Evolutionary conservation across 1,140 invertebrate species (phyloP).

Genomic region (Heliothis virescens): DNA sequence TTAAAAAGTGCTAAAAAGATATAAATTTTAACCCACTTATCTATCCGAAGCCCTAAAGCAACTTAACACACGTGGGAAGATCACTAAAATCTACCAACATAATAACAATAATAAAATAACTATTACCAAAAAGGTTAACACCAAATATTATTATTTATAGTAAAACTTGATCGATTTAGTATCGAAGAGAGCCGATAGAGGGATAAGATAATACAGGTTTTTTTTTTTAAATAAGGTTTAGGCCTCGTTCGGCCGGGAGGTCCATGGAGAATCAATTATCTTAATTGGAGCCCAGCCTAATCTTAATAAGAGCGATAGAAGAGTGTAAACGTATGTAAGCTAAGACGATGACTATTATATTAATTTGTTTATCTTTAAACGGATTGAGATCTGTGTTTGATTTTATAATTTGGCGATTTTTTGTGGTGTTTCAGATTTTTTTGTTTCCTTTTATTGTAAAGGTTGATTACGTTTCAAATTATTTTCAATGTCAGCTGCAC

Average conservation of each 20-base stretch:
- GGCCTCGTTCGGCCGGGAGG: constrained; percentile 63
- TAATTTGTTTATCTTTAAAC: constrained; percentile 61
- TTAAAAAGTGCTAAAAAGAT: constrained; percentile 8
- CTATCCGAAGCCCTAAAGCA: not conserved
- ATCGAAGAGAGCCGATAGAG: constrained; percentile 40
- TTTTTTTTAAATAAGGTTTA: constrained; percentile 65
- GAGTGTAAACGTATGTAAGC: constrained; percentile 59
- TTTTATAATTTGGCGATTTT: not conserved
- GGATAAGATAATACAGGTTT: constrained; percentile 3
- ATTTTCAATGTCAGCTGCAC: no score
- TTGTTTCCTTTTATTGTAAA: not conserved
- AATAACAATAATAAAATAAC: constrained; percentile 48
- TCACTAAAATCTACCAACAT: constrained; percentile 34
- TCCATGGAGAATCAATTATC: constrained; percentile 76
- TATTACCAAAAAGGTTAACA: constrained; percentile 43
- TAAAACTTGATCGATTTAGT: constrained; percentile 45
- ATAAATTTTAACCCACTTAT: not conserved
- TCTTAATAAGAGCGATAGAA: constrained; percentile 68
- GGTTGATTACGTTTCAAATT: no score
- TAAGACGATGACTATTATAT: constrained; percentile 61
- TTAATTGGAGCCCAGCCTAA: constrained; percentile 78
- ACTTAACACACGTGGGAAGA: constrained; percentile 41
- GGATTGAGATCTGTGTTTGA: constrained; percentile 26
- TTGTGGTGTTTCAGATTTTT: not conserved
- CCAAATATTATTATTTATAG: constrained; percentile 48